Evolutionary conservation across 2,113 vertebrate genomes (phyloP), one percentile per base, ranked within the genome.

Genomic region (Athene noctua): DNA sequence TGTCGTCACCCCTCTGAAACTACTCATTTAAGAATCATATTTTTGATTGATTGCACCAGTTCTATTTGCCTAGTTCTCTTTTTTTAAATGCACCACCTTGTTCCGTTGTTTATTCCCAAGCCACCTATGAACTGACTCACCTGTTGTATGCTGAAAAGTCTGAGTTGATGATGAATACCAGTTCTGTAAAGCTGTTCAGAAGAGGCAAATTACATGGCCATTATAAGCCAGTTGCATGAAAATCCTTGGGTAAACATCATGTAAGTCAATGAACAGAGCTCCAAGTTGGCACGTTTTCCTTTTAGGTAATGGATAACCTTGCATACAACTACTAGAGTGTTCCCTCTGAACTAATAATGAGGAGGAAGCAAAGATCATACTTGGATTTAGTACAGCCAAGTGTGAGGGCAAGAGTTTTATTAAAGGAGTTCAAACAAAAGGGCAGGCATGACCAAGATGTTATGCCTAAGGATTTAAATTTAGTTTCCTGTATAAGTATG

Each of bases 391-490:
- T 95, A 97, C 86, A 97, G 96, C 96, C 96, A 97, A 97, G 96
- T 97, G 95, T 96, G 96, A 97, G 96, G 96, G 96, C 96, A 97
- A 94, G 93, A 94, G 95, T 97, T 97, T 97, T 97, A 95, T 97
- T 97, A 92, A 97, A 95, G 90, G 58, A 97, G 90, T 97, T 96
- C 96, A 97, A 97, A 97, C 91, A 96, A 97, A 97, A 95, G 96
- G 97, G 94, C 96, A 97, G 86, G 96, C 97, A 96, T 95, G 71
- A 96, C 94, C 96, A 96, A 97, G 94, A 97, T 96, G 97, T 97
- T 97, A 97, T 97, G 96, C 97, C 94, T 97, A 96, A 97, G 94
- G 95, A 97, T 97, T 97, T 97, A 96, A 96, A 97, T 96, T 96
- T 95, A 95, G 97, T 97, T 97, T 97, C 96, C 97, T 97, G 92